phyloP scores from a whole-genome alignment of 2,888 invertebrate genomes.

The Spodoptera picta region DNA sequence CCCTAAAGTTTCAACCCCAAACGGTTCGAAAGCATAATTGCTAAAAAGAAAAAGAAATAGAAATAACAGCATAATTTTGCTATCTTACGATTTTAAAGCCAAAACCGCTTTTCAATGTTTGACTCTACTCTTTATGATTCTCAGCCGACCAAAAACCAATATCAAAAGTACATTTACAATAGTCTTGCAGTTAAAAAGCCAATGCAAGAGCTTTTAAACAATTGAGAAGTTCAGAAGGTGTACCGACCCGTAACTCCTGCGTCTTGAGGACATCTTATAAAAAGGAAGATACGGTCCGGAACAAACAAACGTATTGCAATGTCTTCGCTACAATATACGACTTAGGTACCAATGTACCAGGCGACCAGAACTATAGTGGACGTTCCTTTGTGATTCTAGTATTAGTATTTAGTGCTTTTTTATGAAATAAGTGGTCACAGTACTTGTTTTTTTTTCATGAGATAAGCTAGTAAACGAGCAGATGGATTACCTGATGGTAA shows the following conservation, averaged over 20 bases:
- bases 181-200: conserved; percentile 42
- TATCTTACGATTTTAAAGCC: no score
- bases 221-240: conserved; percentile 70
- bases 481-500: no score
- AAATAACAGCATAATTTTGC: no score
- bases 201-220: conserved; percentile 63
- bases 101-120: no score
- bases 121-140: no score
- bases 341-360: conserved; percentile 60
- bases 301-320: conserved; percentile 81
- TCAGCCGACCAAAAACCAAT: not conserved
- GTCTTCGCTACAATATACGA: conserved; percentile 72
- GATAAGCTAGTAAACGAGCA: no score
- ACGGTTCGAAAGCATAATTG: no score
- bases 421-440: not conserved
- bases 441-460: no score
- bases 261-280: conserved; percentile 75
- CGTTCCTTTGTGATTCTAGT: conserved; percentile 51
- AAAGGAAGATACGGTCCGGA: conserved; percentile 78
- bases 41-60: no score
- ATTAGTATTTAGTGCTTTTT: conserved; percentile 27
- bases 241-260: conserved; percentile 72
- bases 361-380: conserved; percentile 66
- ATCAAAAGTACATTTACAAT: not conserved
- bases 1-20: no score